These are phyloP conservation scores for Misgurnus mizolepis DNA, from an alignment of 2,113 vertebrate species.

Conservation along the genomic window DNA sequence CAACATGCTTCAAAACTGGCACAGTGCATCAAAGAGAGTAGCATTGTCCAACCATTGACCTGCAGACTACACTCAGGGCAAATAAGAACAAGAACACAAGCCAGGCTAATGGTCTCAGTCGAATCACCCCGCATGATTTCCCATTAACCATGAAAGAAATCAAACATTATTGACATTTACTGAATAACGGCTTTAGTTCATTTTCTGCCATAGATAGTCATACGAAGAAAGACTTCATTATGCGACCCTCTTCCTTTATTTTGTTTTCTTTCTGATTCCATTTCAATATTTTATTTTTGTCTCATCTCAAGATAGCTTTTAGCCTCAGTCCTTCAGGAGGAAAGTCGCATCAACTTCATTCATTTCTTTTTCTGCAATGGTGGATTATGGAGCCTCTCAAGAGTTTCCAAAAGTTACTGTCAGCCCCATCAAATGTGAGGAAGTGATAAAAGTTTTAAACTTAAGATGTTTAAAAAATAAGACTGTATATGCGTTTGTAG, in stretches of 20 bases:
- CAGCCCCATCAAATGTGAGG: too few relatives aligned
- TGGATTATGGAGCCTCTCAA: too few relatives aligned
- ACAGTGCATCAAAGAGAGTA: conserved; percentile 21
- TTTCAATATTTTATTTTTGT: neutral
- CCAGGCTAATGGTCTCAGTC: conserved; percentile 13
- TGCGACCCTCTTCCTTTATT: neutral
- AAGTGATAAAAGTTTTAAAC: too few relatives aligned
- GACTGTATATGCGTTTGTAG: too few relatives aligned
- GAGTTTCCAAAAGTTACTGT: too few relatives aligned
- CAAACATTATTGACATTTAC: conserved; percentile 29
- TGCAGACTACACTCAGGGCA: conserved; percentile 56
- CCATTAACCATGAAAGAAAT: conserved; percentile 35
- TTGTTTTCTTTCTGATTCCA: neutral
- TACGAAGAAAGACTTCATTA: conserved; percentile 19
- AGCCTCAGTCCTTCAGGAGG: too few relatives aligned
- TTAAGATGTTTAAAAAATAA: too few relatives aligned
- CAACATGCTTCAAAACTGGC: conserved; percentile 28
- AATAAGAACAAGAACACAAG: conserved; percentile 53
- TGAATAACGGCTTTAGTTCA: conserved; percentile 23
- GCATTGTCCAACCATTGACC: conserved; percentile 31
- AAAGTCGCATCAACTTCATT: too few relatives aligned
- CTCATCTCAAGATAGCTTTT: neutral
- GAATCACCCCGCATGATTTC: neutral
- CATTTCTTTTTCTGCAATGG: too few relatives aligned
- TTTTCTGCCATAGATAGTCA: neutral